Base-by-base conservation (phyloP, 2,888 invertebrate species). In the Caenorhabditis panamensis region DNA sequence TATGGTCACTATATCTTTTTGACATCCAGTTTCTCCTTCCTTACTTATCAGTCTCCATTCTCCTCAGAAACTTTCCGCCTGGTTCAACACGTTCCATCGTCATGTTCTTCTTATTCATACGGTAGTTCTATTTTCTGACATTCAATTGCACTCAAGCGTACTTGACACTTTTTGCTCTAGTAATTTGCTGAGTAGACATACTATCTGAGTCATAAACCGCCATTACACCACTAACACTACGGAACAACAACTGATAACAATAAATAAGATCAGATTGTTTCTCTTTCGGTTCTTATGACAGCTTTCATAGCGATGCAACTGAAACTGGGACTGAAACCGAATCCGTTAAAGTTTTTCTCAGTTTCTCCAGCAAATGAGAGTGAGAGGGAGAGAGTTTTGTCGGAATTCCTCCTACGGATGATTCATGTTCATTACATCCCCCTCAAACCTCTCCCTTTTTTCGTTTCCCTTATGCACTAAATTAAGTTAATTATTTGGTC, bases 401-500 rank as follows among this genome's bases (percentile, higher is more conserved):
- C 41, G 41, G 41, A 47, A 47, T 18, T n/a, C n/a, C 3, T 11
- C 16, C 28, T 54, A 1, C n/a, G 54, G 56, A 71, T 73, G 73
- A 73, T 51, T 66, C 73, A 64, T 37, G 59, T 59, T 73, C 56
- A 59, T 66, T 66, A 66, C 66, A 64, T 59, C 51, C 51, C 26
- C 49, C 2, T 59, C 37, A 62, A 64, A 59, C 28, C 51, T 47
- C 71, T 18, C 54, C 71, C 47, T 3, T 47, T 47, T 47, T 20
- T 47, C 47, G 11, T 44, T 59, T 24, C 20, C 11, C 58, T 31
- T 22, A 20, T 64, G 28, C 44, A 61, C 20, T 41, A 54, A 66
- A 75, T 67, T 75, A 75, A 53, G 66, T 51, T 66, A 75, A 67
- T 66, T 66, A 66, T 66, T 47, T 58, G 44, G 53, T 54, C 41